phyloP scores from a whole-genome alignment of 2,797 vertebrate genomes.

The Nothura maculosa region DNA sequence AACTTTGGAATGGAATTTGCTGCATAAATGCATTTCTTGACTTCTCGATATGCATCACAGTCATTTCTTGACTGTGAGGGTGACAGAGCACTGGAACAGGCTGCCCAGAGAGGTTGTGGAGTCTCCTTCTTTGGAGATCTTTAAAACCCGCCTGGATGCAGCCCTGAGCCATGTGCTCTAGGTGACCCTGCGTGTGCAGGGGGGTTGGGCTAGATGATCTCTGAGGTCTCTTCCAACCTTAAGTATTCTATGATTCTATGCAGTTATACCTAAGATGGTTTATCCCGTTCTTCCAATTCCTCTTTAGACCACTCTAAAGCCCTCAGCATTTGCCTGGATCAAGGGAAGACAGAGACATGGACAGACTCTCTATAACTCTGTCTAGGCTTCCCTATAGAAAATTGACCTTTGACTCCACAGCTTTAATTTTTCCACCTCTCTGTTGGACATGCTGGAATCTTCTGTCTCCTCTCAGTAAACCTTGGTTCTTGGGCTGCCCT shows the following conservation, averaged over 20 bases:
- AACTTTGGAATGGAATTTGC: neutral
- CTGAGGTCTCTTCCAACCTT: no score
- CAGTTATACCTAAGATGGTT: neutral
- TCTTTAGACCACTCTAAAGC: neutral
- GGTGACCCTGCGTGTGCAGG: no score
- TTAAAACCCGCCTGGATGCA: no score
- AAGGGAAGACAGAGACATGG: neutral
- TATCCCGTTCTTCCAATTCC: neutral
- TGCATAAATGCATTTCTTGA: no score
- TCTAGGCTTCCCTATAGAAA: neutral
- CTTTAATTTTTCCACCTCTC: neutral
- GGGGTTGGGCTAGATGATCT: no score
- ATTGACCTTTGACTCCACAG: neutral
- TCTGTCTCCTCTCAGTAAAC: neutral
- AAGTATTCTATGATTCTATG: no score
- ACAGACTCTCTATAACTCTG: accelerated
- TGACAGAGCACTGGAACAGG: no score
- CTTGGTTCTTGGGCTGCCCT: accelerated
- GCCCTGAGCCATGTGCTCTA: no score
- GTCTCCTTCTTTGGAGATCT: no score
- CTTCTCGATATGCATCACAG: no score
- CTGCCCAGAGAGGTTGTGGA: no score
- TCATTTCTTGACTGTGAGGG: no score
- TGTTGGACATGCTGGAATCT: neutral
- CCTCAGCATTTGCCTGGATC: neutral